Conservation (phyloP, 1,140 invertebrate species). For the Drosophila leontia region DNA sequence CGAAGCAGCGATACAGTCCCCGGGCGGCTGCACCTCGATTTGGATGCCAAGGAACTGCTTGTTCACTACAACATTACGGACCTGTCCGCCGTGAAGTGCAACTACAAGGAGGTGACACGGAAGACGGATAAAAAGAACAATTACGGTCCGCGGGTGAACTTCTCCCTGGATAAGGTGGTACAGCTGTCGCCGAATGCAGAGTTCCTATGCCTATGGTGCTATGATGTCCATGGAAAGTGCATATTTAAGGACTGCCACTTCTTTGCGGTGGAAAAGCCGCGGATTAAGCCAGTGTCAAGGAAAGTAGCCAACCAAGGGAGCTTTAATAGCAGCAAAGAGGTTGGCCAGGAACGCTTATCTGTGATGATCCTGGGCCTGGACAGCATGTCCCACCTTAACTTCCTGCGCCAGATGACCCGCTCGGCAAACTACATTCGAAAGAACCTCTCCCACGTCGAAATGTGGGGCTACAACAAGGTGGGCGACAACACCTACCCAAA, state of each 20-base stretch:
- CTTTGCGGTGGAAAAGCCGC: constrained; percentile 87
- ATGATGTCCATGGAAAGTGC: constrained; percentile 67
- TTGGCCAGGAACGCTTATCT: constrained; percentile 69
- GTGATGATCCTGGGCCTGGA: constrained; percentile 94
- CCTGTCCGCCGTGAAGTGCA: constrained; percentile 86
- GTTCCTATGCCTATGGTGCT: constrained; percentile 88
- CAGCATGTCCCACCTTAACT: constrained; percentile 93
- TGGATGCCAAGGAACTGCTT: constrained; percentile 88
- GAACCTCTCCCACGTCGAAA: constrained; percentile 88
- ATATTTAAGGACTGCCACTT: constrained; percentile 90
- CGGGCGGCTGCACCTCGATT: constrained; percentile 86
- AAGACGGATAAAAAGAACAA: constrained; percentile 81
- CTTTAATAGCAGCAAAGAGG: constrained; percentile 30
- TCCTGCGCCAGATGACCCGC: constrained; percentile 92
- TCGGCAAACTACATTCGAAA: constrained; percentile 87
- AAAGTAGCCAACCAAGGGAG: background rate
- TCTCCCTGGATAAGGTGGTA: constrained; percentile 79
- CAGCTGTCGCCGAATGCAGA: constrained; percentile 85
- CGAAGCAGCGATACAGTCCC: constrained; percentile 71
- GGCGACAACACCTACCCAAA: constrained; percentile 95
- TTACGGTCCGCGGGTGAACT: constrained; percentile 80
- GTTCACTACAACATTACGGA: constrained; percentile 86
- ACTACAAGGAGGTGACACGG: constrained; percentile 88
- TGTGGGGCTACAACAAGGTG: constrained; percentile 93
- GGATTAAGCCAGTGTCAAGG: background rate